These are phyloP conservation scores for Ctenomys sociabilis DNA, from an alignment of 2,113 vertebrate genomes.

Conservation along the genomic window DNA sequence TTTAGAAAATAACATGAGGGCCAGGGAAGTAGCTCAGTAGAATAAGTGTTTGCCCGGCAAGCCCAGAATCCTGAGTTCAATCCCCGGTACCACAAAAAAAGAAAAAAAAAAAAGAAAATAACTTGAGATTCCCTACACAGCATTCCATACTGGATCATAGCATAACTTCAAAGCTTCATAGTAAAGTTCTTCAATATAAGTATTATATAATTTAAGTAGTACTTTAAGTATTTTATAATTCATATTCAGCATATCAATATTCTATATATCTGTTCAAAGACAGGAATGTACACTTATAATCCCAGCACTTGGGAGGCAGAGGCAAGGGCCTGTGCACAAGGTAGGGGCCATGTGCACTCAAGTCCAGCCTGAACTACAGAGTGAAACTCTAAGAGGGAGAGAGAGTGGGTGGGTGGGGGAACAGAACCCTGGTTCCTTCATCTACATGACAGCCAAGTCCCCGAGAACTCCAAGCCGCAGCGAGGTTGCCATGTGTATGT, in stretches of 20 bases:
- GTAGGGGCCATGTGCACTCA: neutral
- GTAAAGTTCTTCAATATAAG: neutral
- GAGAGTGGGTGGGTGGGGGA: neutral
- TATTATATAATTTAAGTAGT: neutral
- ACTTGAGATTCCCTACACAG: neutral
- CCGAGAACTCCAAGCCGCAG: conserved; percentile 31
- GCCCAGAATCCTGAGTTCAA: no score
- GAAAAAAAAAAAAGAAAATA: no score
- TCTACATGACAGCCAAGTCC: neutral
- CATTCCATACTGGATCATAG: neutral
- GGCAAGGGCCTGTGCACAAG: neutral
- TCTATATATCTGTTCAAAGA: neutral
- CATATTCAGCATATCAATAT: neutral
- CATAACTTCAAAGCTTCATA: neutral
- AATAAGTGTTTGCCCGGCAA: no score
- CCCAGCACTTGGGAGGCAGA: neutral
- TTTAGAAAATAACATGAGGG: no score
- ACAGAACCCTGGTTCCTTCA: neutral
- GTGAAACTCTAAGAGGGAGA: neutral
- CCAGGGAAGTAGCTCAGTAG: no score
- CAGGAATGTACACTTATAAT: neutral
- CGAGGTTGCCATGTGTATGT: rapidly evolving
- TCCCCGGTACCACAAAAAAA: no score
- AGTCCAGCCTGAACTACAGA: neutral
- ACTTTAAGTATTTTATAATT: neutral